Evolutionary conservation across 2,113 vertebrate genomes (phyloP).

Genomic region (Myodes glareolus): DNA sequence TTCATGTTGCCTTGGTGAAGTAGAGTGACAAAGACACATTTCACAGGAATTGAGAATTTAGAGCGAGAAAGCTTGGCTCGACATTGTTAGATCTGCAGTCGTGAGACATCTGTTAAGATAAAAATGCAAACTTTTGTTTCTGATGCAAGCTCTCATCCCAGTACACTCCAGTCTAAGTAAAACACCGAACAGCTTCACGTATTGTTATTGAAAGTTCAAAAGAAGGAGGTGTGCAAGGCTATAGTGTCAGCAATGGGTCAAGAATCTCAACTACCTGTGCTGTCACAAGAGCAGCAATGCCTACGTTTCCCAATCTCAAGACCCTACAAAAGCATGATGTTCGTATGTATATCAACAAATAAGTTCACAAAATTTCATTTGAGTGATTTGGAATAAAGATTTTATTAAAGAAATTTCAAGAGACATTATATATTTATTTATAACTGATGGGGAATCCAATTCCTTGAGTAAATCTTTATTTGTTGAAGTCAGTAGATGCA

Average conservation of each 20-base stretch:
- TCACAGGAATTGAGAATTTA: background rate
- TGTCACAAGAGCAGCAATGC: background rate
- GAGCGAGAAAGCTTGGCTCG: background rate
- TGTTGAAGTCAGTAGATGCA: background rate
- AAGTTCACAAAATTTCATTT: background rate
- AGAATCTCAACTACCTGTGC: background rate
- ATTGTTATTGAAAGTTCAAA: constrained; percentile 16
- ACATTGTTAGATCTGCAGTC: constrained; percentile 14
- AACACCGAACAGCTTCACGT: background rate
- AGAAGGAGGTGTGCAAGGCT: background rate
- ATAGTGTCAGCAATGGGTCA: background rate
- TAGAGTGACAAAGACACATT: background rate
- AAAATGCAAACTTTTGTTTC: constrained; percentile 43
- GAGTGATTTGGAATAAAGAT: background rate
- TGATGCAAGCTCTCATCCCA: background rate
- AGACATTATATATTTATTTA: background rate
- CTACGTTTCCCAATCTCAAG: background rate
- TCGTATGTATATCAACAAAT: background rate
- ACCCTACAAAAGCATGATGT: background rate
- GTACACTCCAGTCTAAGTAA: background rate
- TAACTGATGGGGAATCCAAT: background rate
- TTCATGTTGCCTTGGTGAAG: background rate
- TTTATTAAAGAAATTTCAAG: background rate
- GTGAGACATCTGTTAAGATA: background rate
- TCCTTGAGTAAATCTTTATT: background rate